Percentiles rank a stretch among this genome's conserved stretches.
These are phyloP conservation scores for Entelurus aequoreus DNA, from an alignment of 2,113 vertebrate genomes.

Conservation along the genomic window DNA sequence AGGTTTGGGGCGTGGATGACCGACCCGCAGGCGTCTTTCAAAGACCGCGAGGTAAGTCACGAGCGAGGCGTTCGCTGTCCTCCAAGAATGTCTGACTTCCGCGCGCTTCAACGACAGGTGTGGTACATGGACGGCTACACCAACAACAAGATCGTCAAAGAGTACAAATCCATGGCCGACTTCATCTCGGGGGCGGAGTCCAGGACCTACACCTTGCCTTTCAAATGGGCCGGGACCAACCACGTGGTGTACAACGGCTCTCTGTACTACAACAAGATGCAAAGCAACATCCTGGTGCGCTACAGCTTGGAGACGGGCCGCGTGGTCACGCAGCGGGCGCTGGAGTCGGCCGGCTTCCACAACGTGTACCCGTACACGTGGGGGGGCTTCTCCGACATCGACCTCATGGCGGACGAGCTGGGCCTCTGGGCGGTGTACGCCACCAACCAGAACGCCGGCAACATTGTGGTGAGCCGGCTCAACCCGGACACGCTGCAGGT, in stretches of 20 bases:
- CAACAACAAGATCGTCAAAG: slow-evolving; percentile 95
- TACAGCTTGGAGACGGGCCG: slow-evolving; percentile 91
- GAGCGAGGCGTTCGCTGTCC: neutral
- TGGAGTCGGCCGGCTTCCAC: slow-evolving; percentile 94
- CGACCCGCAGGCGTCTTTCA: slow-evolving; percentile 85
- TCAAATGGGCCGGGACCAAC: slow-evolving; percentile 98
- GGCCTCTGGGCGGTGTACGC: slow-evolving; percentile 96
- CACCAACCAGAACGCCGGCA: slow-evolving; percentile 97
- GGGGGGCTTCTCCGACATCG: slow-evolving; percentile 97
- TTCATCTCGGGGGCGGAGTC: slow-evolving; percentile 90
- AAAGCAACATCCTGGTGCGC: slow-evolving; percentile 94
- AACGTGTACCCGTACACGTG: slow-evolving; percentile 98
- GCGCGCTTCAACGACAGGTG: slow-evolving; percentile 68
- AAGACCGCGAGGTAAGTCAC: slow-evolving; percentile 82
- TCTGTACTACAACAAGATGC: slow-evolving; percentile 97
- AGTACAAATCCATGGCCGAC: slow-evolving; percentile 88
- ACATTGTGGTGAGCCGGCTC: slow-evolving; percentile 92
- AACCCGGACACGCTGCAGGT: slow-evolving; percentile 89
- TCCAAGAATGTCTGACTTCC: neutral
- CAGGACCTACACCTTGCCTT: slow-evolving; percentile 92
- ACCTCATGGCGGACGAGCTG: slow-evolving; percentile 96
- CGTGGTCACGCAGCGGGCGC: slow-evolving; percentile 86
- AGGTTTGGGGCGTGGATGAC: slow-evolving; percentile 99
- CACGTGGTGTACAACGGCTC: slow-evolving; percentile 97
- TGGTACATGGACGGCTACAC: slow-evolving; percentile 99